These are phyloP conservation scores for Pempheris klunzingeri DNA, from an alignment of 2,797 vertebrate species.

Conservation along the genomic window DNA sequence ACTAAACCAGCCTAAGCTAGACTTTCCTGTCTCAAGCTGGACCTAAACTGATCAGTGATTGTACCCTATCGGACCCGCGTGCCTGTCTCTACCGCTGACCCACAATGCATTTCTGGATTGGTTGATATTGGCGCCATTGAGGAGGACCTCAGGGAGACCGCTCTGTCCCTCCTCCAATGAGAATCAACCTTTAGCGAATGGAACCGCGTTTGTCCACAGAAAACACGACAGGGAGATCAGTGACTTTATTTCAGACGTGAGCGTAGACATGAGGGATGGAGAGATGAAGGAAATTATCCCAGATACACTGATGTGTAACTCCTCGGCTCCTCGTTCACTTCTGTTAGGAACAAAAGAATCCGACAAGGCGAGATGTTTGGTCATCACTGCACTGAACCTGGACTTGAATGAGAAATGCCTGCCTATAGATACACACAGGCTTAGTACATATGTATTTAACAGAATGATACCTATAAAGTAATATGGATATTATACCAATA, in stretches of 20 bases:
- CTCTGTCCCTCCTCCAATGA: slow-evolving; percentile 49
- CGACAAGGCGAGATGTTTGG: slow-evolving; percentile 36
- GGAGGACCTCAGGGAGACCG: slow-evolving; percentile 70
- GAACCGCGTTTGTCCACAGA: slow-evolving; percentile 29
- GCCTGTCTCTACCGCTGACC: slow-evolving; percentile 64
- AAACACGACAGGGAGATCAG: slow-evolving; percentile 17
- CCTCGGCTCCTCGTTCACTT: slow-evolving; percentile 19
- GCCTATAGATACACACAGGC: slow-evolving; percentile 69
- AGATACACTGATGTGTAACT: slow-evolving; percentile 21
- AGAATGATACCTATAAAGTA: slow-evolving; percentile 71
- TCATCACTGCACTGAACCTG: slow-evolving; percentile 72
- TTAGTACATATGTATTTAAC: slow-evolving; percentile 76
- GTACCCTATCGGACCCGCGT: slow-evolving; percentile 52
- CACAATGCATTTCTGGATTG: slow-evolving; percentile 53
- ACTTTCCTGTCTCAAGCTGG: slow-evolving; percentile 39
- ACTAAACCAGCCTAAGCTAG: slow-evolving; percentile 48
- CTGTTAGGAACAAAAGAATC: slow-evolving; percentile 32
- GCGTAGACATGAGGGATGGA: not conserved
- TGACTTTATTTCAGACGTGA: slow-evolving; percentile 14
- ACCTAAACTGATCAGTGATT: slow-evolving; percentile 67
- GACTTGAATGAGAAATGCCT: slow-evolving; percentile 78
- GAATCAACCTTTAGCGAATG: slow-evolving; percentile 33
- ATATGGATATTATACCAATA: slow-evolving; percentile 77
- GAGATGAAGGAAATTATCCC: slow-evolving; percentile 8
- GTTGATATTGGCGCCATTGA: slow-evolving; percentile 33